Evolutionary conservation across 2,888 invertebrate genomes (phyloP).

Genomic region (Trichacis sp.): DNA sequence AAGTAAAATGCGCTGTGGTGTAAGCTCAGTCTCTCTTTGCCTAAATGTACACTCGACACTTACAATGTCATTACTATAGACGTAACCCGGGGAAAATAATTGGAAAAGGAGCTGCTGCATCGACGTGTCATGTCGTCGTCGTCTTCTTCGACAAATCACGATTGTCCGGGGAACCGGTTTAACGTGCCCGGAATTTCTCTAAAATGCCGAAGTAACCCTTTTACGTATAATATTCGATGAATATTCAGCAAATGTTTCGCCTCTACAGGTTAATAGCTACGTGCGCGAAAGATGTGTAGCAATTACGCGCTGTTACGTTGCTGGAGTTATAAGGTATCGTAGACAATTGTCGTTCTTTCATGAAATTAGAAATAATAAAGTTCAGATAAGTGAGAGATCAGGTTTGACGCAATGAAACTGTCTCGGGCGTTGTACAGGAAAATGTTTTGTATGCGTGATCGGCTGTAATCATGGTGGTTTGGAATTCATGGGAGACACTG

Average conservation of each 20-base stretch:
- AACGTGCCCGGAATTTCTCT: constrained; percentile 9
- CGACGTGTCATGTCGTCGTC: constrained; percentile 20
- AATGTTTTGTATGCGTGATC: too few relatives aligned
- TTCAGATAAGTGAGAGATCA: not conserved
- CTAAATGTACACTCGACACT: constrained; percentile 40
- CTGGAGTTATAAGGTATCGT: constrained; percentile 17
- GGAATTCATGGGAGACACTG: too few relatives aligned
- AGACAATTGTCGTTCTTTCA: constrained; percentile 14
- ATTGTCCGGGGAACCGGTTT: constrained; percentile 34
- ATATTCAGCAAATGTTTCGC: constrained; percentile 31
- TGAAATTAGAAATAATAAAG: not conserved
- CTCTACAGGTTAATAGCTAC: constrained; percentile 22
- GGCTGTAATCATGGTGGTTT: too few relatives aligned
- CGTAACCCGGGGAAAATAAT: constrained; percentile 17
- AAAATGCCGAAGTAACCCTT: constrained; percentile 16
- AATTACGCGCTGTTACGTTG: constrained; percentile 17
- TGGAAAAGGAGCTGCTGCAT: constrained; percentile 20
- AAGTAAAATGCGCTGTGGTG: too few relatives aligned
- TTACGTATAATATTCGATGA: constrained; percentile 35
- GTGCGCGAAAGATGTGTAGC: constrained; percentile 14
- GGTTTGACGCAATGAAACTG: not conserved
- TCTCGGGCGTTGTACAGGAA: too few relatives aligned
- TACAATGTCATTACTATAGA: constrained; percentile 18
- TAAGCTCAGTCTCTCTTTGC: too few relatives aligned
- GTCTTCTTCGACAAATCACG: constrained; percentile 32